Conservation (phyloP, 2,113 vertebrate species). For the Scomber colias region DNA sequence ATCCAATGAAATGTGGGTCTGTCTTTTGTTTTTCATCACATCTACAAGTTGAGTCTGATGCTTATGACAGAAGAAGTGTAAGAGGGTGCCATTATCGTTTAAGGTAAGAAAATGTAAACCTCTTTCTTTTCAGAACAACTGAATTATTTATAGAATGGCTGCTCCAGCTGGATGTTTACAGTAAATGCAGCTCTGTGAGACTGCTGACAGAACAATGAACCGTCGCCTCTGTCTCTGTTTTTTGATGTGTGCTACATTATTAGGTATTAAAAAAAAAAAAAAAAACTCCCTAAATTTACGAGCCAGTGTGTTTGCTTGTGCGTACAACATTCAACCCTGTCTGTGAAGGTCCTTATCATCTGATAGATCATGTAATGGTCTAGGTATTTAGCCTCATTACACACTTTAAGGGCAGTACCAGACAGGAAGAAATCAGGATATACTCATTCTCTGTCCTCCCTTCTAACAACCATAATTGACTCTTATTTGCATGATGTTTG, state of each 20-base stretch:
- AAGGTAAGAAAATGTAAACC: background rate
- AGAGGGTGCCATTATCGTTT: background rate
- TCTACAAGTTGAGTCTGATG: slow-evolving; percentile 3
- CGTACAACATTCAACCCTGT: too few relatives aligned
- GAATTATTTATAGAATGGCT: background rate
- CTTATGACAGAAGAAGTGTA: background rate
- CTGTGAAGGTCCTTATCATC: too few relatives aligned
- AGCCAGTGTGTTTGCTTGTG: too few relatives aligned
- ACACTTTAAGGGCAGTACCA: too few relatives aligned
- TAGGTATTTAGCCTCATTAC: too few relatives aligned
- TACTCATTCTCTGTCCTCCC: too few relatives aligned
- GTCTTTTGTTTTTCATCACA: slow-evolving; percentile 26
- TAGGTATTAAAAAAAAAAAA: background rate
- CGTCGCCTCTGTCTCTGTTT: background rate
- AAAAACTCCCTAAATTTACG: too few relatives aligned
- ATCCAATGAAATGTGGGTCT: slow-evolving; percentile 11
- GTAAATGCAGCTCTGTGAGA: background rate
- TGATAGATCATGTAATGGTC: too few relatives aligned
- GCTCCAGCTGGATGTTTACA: background rate
- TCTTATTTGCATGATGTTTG: too few relatives aligned
- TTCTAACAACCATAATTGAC: too few relatives aligned
- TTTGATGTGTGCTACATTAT: background rate
- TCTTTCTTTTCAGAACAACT: background rate
- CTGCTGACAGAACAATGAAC: background rate
- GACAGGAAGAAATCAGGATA: too few relatives aligned